Conservation (phyloP, 2,113 vertebrate genomes). For the Otocyon megalotis region DNA sequence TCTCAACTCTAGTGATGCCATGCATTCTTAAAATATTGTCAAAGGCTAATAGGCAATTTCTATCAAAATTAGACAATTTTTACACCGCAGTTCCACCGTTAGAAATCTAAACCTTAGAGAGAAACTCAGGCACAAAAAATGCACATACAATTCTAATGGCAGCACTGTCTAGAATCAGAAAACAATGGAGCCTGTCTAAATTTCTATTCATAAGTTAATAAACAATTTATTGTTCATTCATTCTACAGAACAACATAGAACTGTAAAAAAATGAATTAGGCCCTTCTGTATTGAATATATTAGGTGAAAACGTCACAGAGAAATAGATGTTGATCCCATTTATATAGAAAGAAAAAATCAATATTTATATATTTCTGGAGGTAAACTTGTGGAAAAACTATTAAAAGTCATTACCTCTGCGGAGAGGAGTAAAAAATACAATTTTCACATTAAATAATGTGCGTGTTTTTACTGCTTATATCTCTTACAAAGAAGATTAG, state of each 20-base stretch:
- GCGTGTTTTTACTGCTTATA: neutral
- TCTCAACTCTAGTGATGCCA: neutral
- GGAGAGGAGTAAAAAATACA: neutral
- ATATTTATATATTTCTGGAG: neutral
- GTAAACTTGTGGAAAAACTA: neutral
- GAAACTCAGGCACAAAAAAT: neutral
- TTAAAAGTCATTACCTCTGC: neutral
- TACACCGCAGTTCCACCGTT: neutral
- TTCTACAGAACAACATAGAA: neutral
- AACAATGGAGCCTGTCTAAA: neutral
- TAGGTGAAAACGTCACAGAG: neutral
- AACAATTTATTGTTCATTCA: neutral
- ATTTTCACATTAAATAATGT: neutral
- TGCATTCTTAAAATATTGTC: conserved; percentile 34
- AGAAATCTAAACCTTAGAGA: neutral
- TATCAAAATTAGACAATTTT: neutral
- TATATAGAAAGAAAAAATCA: neutral
- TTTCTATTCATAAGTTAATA: neutral
- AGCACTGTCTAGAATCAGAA: neutral
- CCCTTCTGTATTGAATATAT: neutral
- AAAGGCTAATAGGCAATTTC: neutral
- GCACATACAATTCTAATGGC: neutral
- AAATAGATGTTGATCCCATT: neutral
- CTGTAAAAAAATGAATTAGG: neutral
- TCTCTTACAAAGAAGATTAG: neutral